These are phyloP conservation scores for Calephelis perditalis DNA, from an alignment of 2,888 invertebrate species.

Conservation along the genomic window DNA sequence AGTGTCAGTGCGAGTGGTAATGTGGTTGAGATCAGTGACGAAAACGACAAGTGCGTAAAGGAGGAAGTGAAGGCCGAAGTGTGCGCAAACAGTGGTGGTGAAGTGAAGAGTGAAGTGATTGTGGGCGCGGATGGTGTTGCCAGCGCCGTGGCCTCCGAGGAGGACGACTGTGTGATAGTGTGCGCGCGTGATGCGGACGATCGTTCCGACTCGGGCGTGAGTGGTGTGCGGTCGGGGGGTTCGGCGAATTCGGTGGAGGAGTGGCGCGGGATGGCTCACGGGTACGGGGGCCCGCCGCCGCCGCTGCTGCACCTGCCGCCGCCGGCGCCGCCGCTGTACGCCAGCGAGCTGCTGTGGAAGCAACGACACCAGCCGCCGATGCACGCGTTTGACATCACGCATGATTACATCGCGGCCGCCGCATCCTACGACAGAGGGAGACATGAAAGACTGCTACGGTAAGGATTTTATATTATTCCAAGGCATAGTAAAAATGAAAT, in stretches of 20 bases:
- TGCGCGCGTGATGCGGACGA: constrained; percentile 78
- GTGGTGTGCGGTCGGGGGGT: constrained; percentile 84
- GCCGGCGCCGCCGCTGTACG: constrained; percentile 73
- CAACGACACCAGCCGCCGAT: constrained; percentile 78
- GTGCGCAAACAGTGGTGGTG: constrained; percentile 60
- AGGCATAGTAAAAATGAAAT: too few species aligned
- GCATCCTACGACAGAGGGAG: constrained; percentile 80
- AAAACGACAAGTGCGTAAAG: constrained; percentile 68
- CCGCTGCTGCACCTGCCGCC: constrained; percentile 68
- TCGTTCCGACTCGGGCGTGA: constrained; percentile 84
- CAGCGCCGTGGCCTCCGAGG: constrained; percentile 78
- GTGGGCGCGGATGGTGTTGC: constrained; percentile 71
- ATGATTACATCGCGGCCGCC: constrained; percentile 72
- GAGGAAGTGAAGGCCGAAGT: constrained; percentile 56
- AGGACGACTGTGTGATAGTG: constrained; percentile 82
- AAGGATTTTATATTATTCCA: constrained; percentile 35
- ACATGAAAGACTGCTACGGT: constrained; percentile 83
- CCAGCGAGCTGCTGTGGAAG: constrained; percentile 80
- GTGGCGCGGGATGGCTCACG: constrained; percentile 86
- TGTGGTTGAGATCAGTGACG: constrained; percentile 64
- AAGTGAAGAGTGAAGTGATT: constrained; percentile 71
- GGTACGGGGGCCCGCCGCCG: constrained; percentile 82
- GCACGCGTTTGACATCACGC: constrained; percentile 70
- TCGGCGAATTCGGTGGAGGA: constrained; percentile 87
- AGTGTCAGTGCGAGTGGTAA: constrained; percentile 67